Evolutionary conservation across 2,113 vertebrate species (phyloP).

Genomic region (Odontophorus gujanensis): DNA sequence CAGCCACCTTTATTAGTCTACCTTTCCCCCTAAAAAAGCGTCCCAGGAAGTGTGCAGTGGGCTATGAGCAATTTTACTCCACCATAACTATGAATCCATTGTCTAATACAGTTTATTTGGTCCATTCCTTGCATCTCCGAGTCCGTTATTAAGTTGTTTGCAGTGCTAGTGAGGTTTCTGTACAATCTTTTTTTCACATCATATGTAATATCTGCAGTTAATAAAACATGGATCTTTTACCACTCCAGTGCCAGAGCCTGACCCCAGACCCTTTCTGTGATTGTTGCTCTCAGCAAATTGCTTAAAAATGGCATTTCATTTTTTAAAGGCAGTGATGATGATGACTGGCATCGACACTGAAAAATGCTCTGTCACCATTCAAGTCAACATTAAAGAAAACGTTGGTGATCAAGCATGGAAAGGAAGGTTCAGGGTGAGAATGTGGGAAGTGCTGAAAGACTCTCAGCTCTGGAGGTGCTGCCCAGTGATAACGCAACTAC

Average conservation of each 20-base stretch:
- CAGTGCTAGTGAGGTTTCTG: not conserved
- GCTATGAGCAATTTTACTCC: not conserved
- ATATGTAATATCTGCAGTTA: not conserved
- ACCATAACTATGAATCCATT: not conserved
- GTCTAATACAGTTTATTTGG: not conserved
- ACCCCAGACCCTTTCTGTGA: not conserved
- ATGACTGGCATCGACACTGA: not conserved
- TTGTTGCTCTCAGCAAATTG: not conserved
- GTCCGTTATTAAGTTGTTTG: not conserved
- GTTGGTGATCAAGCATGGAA: not conserved
- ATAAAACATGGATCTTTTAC: not conserved
- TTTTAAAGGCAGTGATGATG: not conserved
- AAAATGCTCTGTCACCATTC: not conserved
- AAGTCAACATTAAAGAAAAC: not conserved
- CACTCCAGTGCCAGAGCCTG: not conserved
- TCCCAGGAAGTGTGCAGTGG: not conserved
- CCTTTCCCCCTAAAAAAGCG: not conserved
- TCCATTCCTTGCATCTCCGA: not conserved
- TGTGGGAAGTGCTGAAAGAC: not conserved
- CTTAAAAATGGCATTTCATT: not conserved
- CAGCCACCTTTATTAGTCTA: not conserved
- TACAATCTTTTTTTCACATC: not conserved
- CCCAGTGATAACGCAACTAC: not conserved
- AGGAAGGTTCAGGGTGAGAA: not conserved
- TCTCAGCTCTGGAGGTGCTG: not conserved